A percentile compares a stretch with the other conserved stretches of the same genome.
Evolutionary conservation across 2,888 invertebrate species (phyloP).

Genomic region (Cantharis rufa): DNA sequence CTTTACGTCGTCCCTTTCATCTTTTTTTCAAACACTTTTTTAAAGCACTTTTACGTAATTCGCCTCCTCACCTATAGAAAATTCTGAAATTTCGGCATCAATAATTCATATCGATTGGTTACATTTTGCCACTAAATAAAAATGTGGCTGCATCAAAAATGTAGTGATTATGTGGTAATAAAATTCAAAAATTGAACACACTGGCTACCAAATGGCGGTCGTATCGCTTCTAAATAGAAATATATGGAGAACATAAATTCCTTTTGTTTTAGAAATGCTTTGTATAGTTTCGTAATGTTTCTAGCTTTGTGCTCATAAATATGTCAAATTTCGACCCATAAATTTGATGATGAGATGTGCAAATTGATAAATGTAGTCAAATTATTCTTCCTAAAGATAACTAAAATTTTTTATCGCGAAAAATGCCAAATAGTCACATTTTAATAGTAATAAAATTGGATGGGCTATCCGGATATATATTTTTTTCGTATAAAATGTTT

Average conservation of each 20-base stretch:
- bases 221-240: slow-evolving; percentile 21
- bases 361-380: slow-evolving; percentile 25
- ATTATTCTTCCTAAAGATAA: slow-evolving; percentile 12
- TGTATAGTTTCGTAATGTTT: slow-evolving; percentile 20
- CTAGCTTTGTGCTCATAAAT: slow-evolving; percentile 18
- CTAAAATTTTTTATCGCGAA: background rate
- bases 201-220: slow-evolving; percentile 19
- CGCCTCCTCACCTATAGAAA: background rate
- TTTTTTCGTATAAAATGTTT: slow-evolving; percentile 36
- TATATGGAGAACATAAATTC: slow-evolving; percentile 26
- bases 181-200: slow-evolving; percentile 29
- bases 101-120: background rate
- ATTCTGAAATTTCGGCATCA: background rate
- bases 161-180: slow-evolving; percentile 13
- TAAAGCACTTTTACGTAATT: background rate
- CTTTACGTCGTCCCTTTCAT: slow-evolving; percentile 18
- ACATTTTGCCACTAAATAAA: background rate
- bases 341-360: slow-evolving; percentile 20
- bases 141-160: background rate
- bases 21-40: slow-evolving; percentile 10
- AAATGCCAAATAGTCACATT: background rate
- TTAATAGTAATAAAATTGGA: slow-evolving; percentile 5
- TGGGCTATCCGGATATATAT: slow-evolving; percentile 12
- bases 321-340: slow-evolving; percentile 23
- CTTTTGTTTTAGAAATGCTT: slow-evolving; percentile 27